phyloP scores from a whole-genome alignment of 2,888 invertebrate genomes.

The Zonitis immaculata region DNA sequence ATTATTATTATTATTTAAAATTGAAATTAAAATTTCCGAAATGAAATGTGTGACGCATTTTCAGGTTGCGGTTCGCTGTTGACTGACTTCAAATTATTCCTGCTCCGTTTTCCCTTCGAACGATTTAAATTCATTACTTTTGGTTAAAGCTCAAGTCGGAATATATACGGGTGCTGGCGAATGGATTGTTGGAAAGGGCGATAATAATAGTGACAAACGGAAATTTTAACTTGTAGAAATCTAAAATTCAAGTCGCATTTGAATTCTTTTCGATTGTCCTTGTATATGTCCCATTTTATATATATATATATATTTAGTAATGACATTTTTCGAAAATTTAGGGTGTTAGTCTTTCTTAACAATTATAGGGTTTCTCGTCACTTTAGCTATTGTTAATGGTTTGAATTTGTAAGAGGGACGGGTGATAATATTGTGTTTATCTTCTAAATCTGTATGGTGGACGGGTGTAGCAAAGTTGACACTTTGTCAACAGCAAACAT shows the following conservation, averaged over 20 bases:
- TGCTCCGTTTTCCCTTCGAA: slow-evolving; percentile 12
- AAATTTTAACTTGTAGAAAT: background rate
- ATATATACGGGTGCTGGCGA: slow-evolving; percentile 1
- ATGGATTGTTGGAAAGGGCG: background rate
- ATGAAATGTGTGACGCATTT: slow-evolving; percentile 17
- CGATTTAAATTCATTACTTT: slow-evolving; percentile 20
- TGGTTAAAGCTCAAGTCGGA: slow-evolving; percentile 4
- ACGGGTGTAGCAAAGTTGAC: slow-evolving; percentile 32
- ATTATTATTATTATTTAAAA: no score
- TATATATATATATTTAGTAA: no score
- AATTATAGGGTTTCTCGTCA: no score
- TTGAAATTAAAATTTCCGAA: slow-evolving; percentile 5
- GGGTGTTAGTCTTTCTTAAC: no score
- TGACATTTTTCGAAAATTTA: no score
- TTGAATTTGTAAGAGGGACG: no score
- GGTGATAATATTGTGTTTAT: slow-evolving; percentile 30
- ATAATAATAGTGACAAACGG: background rate
- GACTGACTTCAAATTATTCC: slow-evolving; percentile 14
- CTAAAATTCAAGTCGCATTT: background rate
- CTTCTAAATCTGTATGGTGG: slow-evolving; percentile 35
- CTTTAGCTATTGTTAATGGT: no score
- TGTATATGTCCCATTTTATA: no score
- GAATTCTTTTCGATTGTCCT: background rate
- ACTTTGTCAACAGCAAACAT: slow-evolving; percentile 41
- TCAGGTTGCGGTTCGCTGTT: slow-evolving; percentile 18